Evolutionary conservation across 2,888 invertebrate species (phyloP), one percentile per base, ranked within the genome.

Genomic region (Mimas tiliae): DNA sequence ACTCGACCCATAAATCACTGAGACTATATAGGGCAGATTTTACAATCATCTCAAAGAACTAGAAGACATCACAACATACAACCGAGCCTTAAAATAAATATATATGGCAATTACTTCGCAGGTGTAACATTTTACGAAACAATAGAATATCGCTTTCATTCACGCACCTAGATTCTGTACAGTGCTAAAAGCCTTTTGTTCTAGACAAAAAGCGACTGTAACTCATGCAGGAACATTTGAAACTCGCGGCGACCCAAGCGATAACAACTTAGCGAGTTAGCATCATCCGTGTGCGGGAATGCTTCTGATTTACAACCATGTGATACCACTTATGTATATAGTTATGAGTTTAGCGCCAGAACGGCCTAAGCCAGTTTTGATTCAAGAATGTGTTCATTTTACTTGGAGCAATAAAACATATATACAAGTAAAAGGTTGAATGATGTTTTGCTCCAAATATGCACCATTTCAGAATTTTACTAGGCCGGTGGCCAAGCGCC

Each of bases 111-210:
- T 38, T 38, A 55, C 38, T 34, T 38, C n/a, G 7, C 34, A 42
- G 9, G 34, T 12, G 38, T 65, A 65, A 76, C 80, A 66, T 77
- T 70, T 62, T 48, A 68, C 38, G 21, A 74, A 77, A 85, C 79
- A 84, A 82, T 79, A 73, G 75, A 72, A 74, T 78, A 69, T 72
- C 64, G 82, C 79, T 82, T 83, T 78, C 58, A 27, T 58, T 55
- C 75, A 84, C 84, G 83, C 85, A 84, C 77, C 82, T 81, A 75
- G 72, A 75, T 76, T 75, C 75, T 78, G 78, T 76, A 71, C 74
- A 74, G 76, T 75, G 78, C 77, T 86, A 84, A 86, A 86, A 81
- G 81, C 80, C 85, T 81, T 85, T 89, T 88, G 87, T 88, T 84
- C 75, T 72, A 74, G 81, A 83, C 87, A 84, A 87, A 86, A 88